Evolutionary conservation across 2,797 vertebrate genomes (phyloP), one percentile per base, ranked within the genome.

Genomic region (Capromys pilorides): DNA sequence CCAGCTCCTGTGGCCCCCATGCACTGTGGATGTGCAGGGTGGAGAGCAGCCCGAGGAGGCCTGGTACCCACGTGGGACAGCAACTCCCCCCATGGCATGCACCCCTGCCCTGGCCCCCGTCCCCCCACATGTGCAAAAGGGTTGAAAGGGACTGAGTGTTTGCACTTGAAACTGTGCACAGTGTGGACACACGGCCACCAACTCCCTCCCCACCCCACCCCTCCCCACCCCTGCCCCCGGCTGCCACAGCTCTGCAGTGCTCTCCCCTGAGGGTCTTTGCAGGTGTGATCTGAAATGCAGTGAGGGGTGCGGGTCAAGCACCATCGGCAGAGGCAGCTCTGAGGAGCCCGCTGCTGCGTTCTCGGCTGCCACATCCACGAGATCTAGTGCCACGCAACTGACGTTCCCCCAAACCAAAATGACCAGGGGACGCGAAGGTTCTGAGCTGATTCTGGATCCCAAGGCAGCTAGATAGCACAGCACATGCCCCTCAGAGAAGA

Each of bases 201-300:
- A 36, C 9, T 33, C 14, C 66, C 18, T 3, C 67, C 67, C 21
- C 18, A 0, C 67, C n/a, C n/a, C 7, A 11, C 3, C 8, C 0
- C 67, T 10, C 69, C 11, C 3, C 21, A 4, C 39, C 69, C 67
- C 10, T 1, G 33, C n/a, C 8, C 18, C 67, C 9, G 21, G 3
- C 69, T 12, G 36, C 36, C 1, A 36, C 36, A 73, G 36, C 36
- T 39, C 69, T 24, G 69, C 36, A 73, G 36, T 22, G 19, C 36
- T 41, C 69, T 73, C 22, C 24, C 69, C 69, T 5, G 69, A 41
- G 36, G 36, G 36, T 73, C 69, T 73, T 39, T 10, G 3, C 18
- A 39, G n/a, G n/a, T 11, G 8, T 11, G 36, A 39, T 9, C 36
- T 19, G n/a, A 36, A 22, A 39, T 24, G n/a, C 67, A n/a, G 67